A percentile compares a stretch with the other conserved stretches of the same genome.
These are phyloP conservation scores for Crocallis elinguaria DNA, from an alignment of 2,888 invertebrate species.

Conservation along the genomic window DNA sequence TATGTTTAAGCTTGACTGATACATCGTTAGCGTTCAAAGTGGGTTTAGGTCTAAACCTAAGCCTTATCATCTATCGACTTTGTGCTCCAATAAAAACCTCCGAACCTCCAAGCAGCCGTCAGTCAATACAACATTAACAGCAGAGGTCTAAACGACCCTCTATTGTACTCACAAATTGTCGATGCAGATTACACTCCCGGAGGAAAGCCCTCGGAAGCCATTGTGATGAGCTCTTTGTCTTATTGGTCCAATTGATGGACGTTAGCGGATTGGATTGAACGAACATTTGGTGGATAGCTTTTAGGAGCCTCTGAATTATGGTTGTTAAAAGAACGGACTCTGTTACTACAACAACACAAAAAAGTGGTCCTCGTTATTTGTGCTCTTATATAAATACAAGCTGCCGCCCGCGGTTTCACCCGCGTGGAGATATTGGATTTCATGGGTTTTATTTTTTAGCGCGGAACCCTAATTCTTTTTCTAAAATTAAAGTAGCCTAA, in stretches of 20 bases:
- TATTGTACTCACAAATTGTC: slow-evolving; percentile 39
- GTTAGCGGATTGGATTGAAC: background rate
- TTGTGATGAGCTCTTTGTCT: slow-evolving; percentile 38
- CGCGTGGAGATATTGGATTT: no score
- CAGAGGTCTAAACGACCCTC: slow-evolving; percentile 34
- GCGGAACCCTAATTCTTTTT: no score
- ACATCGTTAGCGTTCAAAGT: no score
- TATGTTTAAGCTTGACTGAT: background rate
- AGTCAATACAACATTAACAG: slow-evolving; percentile 24
- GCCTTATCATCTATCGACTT: no score
- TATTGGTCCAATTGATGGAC: slow-evolving; percentile 20
- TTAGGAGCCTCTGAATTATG: background rate
- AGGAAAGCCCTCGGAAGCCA: slow-evolving; percentile 34
- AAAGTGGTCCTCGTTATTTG: no score
- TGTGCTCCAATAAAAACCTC: background rate
- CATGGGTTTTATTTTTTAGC: no score
- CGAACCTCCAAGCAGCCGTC: background rate
- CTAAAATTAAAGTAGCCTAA: no score
- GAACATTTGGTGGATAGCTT: background rate
- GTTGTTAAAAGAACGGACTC: no score
- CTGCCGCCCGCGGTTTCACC: no score
- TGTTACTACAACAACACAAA: no score
- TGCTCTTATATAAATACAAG: no score
- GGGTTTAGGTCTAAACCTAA: no score
- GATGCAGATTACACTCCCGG: slow-evolving; percentile 37